phyloP scores from a whole-genome alignment of 1,140 invertebrate genomes.

The Drosophila funebris region DNA sequence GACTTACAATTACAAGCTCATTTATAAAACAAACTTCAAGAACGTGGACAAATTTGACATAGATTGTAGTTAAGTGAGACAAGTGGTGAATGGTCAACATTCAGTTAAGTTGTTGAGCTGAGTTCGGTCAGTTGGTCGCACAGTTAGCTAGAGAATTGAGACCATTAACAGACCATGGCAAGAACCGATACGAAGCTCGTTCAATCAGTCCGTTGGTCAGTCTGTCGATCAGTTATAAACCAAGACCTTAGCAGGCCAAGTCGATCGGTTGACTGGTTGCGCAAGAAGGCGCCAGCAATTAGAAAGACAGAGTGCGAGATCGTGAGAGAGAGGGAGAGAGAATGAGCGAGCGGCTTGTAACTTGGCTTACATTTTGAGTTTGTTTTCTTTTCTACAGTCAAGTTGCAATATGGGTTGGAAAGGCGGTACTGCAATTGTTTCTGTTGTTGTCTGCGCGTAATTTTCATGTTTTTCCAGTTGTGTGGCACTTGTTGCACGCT shows the following conservation, averaged over 20 bases:
- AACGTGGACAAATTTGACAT: neutral
- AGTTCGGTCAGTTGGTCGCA: conserved; percentile 4
- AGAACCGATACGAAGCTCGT: conserved; percentile 13
- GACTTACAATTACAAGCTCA: conserved; percentile 25
- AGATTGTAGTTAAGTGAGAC: conserved; percentile 4
- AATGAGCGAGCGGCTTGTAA: neutral
- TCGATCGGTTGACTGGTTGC: conserved; percentile 19
- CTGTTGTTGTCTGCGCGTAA: conserved; percentile 1
- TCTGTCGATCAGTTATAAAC: neutral
- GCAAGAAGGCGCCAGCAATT: conserved; percentile 28
- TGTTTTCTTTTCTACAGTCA: conserved; percentile 2
- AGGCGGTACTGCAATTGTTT: neutral
- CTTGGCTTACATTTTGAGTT: conserved; percentile 23
- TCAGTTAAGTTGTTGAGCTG: neutral
- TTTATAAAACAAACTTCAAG: conserved; percentile 11
- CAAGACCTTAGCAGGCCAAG: neutral
- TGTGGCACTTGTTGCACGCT: conserved; percentile 22
- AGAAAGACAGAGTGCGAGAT: neutral
- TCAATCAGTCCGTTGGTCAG: neutral
- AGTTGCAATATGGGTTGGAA: conserved; percentile 39
- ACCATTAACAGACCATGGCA: neutral
- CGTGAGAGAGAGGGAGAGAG: neutral
- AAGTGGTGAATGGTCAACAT: neutral
- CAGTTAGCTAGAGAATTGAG: conserved; percentile 34
- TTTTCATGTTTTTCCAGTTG: conserved; percentile 52